Conservation (phyloP, 2,888 invertebrate genomes). For the Microplitis deprimator region DNA sequence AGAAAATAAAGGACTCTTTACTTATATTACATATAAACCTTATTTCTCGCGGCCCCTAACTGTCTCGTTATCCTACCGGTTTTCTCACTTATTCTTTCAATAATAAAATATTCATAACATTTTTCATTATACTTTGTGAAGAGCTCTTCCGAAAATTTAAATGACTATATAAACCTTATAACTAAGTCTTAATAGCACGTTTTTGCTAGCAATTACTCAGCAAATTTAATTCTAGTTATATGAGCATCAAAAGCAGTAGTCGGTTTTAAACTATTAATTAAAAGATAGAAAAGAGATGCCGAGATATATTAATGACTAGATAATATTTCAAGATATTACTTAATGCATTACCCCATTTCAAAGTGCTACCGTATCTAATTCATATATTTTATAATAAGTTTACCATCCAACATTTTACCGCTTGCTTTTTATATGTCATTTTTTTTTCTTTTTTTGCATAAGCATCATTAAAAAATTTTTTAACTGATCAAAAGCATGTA, state of each 20-base stretch:
- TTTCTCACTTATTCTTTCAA: slow-evolving; percentile 3
- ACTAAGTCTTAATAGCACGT: slow-evolving; percentile 17
- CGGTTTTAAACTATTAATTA: slow-evolving; percentile 50
- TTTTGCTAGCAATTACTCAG: slow-evolving; percentile 36
- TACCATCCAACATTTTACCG: slow-evolving; percentile 20
- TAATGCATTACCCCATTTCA: slow-evolving; percentile 46
- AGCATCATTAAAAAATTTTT: not conserved
- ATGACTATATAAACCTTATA: not conserved
- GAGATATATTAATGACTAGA: slow-evolving; percentile 15
- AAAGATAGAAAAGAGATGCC: slow-evolving; percentile 41
- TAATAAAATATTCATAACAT: slow-evolving; percentile 10
- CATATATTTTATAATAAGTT: slow-evolving; percentile 3
- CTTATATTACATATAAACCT: slow-evolving; percentile 38
- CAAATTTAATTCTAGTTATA: slow-evolving; percentile 16
- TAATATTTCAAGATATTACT: not conserved
- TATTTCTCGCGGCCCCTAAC: slow-evolving; percentile 40
- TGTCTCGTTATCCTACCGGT: slow-evolving; percentile 36
- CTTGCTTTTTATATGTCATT: slow-evolving; percentile 17
- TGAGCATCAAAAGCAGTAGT: slow-evolving; percentile 34
- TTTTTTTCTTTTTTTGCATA: slow-evolving; percentile 23
- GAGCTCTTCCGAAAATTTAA: slow-evolving; percentile 14
- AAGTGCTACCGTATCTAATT: slow-evolving; percentile 40
- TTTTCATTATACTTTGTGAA: slow-evolving; percentile 1
- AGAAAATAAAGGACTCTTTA: slow-evolving; percentile 47
- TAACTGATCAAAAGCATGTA: not conserved